phyloP scores from a whole-genome alignment of 2,113 vertebrate species.

The Callospermophilus lateralis region DNA sequence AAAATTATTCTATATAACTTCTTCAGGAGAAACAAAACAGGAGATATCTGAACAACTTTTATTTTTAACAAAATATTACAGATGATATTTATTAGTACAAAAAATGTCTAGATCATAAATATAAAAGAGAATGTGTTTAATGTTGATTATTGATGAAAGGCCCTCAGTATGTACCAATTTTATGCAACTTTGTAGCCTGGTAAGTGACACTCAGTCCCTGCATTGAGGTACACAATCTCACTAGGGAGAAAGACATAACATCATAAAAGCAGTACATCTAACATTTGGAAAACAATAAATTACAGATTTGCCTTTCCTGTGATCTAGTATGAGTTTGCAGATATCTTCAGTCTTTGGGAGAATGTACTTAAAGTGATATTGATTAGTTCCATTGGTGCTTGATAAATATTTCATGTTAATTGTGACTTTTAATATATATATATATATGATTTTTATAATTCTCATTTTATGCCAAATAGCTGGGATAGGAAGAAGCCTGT shows the following conservation, averaged over 20 bases:
- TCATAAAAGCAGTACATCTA: neutral
- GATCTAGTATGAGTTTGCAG: slow-evolving; percentile 27
- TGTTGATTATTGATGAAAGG: neutral
- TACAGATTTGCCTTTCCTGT: slow-evolving; percentile 1
- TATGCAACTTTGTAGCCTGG: neutral
- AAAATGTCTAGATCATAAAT: neutral
- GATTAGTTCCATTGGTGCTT: slow-evolving; percentile 32
- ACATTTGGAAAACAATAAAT: slow-evolving; percentile 34
- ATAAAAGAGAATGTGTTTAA: neutral
- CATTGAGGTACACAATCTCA: neutral
- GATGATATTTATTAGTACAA: neutral
- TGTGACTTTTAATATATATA: neutral
- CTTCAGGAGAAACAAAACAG: neutral
- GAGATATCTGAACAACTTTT: neutral
- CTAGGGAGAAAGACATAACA: neutral
- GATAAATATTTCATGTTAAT: neutral
- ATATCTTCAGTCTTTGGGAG: slow-evolving; percentile 12
- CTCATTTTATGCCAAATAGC: neutral
- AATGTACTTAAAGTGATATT: slow-evolving; percentile 35
- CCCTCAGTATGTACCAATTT: neutral
- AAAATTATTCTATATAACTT: neutral
- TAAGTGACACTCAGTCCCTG: neutral
- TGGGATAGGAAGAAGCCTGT: neutral
- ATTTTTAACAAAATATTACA: neutral
- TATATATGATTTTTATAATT: neutral